Evolutionary conservation across 2,113 vertebrate genomes (phyloP).

Genomic region (Etia nguti): DNA sequence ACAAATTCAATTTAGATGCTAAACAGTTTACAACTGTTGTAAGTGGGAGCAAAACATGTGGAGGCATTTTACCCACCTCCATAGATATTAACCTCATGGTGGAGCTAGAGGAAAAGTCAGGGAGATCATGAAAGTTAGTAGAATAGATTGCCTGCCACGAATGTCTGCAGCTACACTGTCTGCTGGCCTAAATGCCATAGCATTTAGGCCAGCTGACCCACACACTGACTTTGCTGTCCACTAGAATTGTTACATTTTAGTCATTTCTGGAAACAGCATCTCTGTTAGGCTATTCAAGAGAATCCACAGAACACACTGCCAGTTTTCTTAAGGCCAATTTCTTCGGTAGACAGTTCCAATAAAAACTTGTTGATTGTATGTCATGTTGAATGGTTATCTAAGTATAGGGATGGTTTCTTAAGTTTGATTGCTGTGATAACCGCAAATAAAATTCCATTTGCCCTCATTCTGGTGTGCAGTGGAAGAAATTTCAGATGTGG

Average conservation of each 20-base stretch:
- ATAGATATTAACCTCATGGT: constrained; percentile 1
- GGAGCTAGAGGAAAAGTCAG: background rate
- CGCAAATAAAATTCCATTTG: background rate
- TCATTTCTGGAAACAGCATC: background rate
- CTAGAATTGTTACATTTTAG: background rate
- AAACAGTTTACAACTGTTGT: background rate
- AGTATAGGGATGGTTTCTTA: background rate
- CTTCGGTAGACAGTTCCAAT: background rate
- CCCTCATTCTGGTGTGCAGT: background rate
- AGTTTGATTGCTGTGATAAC: background rate
- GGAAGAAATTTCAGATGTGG: background rate
- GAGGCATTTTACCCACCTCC: background rate
- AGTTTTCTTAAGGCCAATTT: background rate
- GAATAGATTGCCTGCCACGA: background rate
- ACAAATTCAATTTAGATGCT: background rate
- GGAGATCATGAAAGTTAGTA: background rate
- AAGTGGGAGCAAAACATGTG: background rate
- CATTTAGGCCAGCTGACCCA: background rate
- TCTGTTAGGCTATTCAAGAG: background rate
- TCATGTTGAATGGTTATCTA: background rate
- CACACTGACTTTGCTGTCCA: background rate
- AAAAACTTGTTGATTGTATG: background rate
- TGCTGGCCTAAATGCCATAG: background rate
- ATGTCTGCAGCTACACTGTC: background rate
- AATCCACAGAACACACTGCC: background rate